A percentile compares a stretch with the other conserved stretches of the same genome.
Conservation (phyloP, 1,140 invertebrate species). For the Uloborus diversus region DNA sequence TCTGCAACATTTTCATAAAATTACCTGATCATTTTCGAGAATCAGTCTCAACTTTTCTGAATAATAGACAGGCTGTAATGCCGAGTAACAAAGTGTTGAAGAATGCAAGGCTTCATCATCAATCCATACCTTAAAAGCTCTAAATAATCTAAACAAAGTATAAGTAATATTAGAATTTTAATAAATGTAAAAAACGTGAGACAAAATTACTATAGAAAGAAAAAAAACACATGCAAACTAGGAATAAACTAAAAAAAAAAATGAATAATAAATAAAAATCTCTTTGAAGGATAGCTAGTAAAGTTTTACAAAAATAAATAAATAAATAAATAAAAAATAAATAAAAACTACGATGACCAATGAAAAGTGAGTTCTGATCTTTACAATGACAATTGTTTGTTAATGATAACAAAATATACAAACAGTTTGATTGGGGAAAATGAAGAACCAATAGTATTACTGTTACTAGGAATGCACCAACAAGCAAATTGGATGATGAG, state of each 20-base stretch:
- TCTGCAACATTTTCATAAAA: no score
- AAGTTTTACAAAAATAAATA: neutral
- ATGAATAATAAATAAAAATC: no score
- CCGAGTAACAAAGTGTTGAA: constrained; percentile 17
- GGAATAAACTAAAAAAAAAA: neutral
- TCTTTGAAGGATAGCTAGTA: no score
- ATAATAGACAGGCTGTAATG: constrained; percentile 14
- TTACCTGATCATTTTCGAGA: constrained; percentile 21
- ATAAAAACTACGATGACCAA: neutral
- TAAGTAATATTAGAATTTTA: neutral
- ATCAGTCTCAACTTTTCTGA: constrained; percentile 2
- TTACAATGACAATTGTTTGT: no score
- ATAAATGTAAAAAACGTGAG: neutral
- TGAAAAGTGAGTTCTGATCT: no score
- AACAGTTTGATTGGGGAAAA: no score
- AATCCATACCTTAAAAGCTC: constrained; percentile 19
- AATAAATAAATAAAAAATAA: neutral
- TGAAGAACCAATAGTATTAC: no score
- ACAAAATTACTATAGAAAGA: no score
- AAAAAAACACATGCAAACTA: constrained; percentile 1
- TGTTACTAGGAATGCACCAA: no score
- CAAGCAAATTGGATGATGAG: no score
- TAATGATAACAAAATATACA: no score
- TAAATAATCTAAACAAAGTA: constrained; percentile 1
- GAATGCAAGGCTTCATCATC: neutral